Percentiles rank a stretch among this genome's conserved stretches.
Conservation (phyloP, 2,797 vertebrate genomes). For the Erpetoichthys calabaricus region DNA sequence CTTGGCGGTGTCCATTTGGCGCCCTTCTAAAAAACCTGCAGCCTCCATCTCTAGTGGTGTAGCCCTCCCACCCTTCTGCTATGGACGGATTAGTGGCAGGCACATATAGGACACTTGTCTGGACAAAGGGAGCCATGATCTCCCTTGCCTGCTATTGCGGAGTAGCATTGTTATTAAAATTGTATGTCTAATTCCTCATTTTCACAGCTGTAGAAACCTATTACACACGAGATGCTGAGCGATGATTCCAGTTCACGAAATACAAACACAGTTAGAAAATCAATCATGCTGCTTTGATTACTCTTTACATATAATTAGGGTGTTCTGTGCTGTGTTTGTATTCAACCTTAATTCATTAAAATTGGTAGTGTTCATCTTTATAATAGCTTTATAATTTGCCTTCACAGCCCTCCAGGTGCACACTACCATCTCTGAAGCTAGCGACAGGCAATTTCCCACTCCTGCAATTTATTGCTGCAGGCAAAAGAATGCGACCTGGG, state of each 20-base stretch:
- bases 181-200: not conserved
- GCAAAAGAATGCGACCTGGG: too few relatives aligned
- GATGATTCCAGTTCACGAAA: slow-evolving; percentile 32
- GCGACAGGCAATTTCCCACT: not conserved
- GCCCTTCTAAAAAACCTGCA: too few relatives aligned
- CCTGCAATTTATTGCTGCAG: too few relatives aligned
- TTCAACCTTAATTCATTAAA: slow-evolving; percentile 43
- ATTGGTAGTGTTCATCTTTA: slow-evolving; percentile 28
- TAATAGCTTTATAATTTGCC: slow-evolving; percentile 22
- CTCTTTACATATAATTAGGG: slow-evolving; percentile 39
- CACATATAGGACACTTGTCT: too few relatives aligned
- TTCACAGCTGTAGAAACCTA: slow-evolving; percentile 18
- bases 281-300: slow-evolving; percentile 43
- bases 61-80: too few relatives aligned
- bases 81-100: too few relatives aligned
- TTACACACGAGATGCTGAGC: slow-evolving; percentile 30
- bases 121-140: too few relatives aligned
- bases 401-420: slow-evolving; percentile 25
- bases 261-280: slow-evolving; percentile 45
- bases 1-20: too few relatives aligned
- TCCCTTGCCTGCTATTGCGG: too few relatives aligned
- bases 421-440: slow-evolving; percentile 4
- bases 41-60: too few relatives aligned
- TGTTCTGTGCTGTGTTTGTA: slow-evolving; percentile 25
- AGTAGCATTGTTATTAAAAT: too few relatives aligned